A percentile compares a stretch with the other conserved stretches of the same genome.
Conservation (phyloP, 2,113 vertebrate species). For the Hyaena hyaena region DNA sequence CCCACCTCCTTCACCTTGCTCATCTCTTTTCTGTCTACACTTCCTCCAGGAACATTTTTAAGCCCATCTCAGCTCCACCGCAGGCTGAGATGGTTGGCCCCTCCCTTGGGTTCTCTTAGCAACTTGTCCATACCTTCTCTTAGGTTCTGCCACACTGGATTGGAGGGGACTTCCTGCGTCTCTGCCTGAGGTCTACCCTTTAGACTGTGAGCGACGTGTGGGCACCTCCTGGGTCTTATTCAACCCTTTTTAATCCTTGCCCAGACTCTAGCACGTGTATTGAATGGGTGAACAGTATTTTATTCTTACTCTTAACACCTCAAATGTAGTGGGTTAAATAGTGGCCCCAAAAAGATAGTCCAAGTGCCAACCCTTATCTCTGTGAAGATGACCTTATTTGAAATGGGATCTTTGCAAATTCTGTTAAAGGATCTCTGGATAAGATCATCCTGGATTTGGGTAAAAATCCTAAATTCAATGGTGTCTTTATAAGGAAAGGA, state of each 20-base stretch:
- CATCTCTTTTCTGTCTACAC: neutral
- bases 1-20: too few relatives aligned
- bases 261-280: neutral
- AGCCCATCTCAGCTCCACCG: neutral
- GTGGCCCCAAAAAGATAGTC: neutral
- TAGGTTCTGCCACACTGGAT: neutral
- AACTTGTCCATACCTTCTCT: neutral
- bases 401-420: neutral
- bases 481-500: neutral
- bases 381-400: neutral
- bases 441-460: neutral
- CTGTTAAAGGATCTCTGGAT: neutral
- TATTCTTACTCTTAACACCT: neutral
- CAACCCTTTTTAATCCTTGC: neutral
- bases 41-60: neutral
- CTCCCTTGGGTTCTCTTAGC: neutral
- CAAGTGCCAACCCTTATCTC: neutral
- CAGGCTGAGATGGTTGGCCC: neutral
- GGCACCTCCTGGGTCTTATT: too few relatives aligned
- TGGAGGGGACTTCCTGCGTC: neutral
- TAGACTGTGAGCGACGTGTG: rapidly evolving
- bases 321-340: neutral
- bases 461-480: neutral
- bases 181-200: too few relatives aligned
- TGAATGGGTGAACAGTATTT: neutral